phyloP scores from a whole-genome alignment of 2,113 vertebrate species.

The Silurus glanis region DNA sequence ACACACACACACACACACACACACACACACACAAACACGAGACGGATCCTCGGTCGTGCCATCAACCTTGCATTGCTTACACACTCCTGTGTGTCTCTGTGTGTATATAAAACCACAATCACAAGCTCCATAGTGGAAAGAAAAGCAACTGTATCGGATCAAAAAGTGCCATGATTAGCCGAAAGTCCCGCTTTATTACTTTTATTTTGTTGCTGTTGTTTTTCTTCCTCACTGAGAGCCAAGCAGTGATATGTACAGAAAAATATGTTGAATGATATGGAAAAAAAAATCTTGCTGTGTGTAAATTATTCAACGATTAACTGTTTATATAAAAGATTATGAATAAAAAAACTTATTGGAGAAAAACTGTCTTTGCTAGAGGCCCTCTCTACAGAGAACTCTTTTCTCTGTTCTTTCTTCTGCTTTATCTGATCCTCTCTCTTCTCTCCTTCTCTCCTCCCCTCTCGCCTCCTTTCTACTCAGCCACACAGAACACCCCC shows the following conservation, averaged over 20 bases:
- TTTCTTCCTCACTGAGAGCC: slow-evolving; percentile 86
- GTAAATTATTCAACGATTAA: slow-evolving; percentile 95
- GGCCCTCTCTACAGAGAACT: no score
- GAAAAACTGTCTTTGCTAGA: slow-evolving; percentile 28
- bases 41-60: slow-evolving; percentile 23
- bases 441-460: background rate
- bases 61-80: slow-evolving; percentile 16
- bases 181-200: slow-evolving; percentile 73
- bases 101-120: slow-evolving; percentile 59
- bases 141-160: slow-evolving; percentile 62
- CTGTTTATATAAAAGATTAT: slow-evolving; percentile 96
- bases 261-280: slow-evolving; percentile 75
- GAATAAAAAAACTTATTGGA: slow-evolving; percentile 90
- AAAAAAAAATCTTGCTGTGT: slow-evolving; percentile 83
- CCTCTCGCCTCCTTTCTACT: no score
- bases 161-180: slow-evolving; percentile 75
- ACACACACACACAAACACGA: background rate
- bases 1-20: slow-evolving; percentile 11
- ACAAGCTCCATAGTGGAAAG: slow-evolving; percentile 14
- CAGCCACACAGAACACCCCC: no score
- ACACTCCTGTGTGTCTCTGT: slow-evolving; percentile 55
- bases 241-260: slow-evolving; percentile 87
- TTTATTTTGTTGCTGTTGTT: slow-evolving; percentile 79
- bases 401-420: no score
- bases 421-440: no score